Base-by-base conservation (phyloP, 2,888 invertebrate genomes). In the Erebia epiphron region DNA sequence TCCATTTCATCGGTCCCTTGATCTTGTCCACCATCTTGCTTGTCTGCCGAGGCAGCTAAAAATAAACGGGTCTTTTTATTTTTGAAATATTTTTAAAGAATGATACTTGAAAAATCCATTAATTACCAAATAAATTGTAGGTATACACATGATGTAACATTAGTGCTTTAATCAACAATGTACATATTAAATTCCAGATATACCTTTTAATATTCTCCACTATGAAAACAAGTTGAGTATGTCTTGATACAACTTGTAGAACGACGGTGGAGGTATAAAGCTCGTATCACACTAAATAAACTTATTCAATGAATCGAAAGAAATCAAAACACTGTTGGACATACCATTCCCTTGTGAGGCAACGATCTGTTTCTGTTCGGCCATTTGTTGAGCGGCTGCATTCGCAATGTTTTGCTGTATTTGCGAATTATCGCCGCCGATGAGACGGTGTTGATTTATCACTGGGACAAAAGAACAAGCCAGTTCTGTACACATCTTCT, bases 1-100 rank as follows among this genome's bases (percentile, higher is more conserved):
- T 94, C 94, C 91, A 93, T 92, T 72, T 93, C 92, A 73, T 93
- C 92, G 0, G 83, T 81, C 0, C 91, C 90, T 18, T 89, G 90
- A 2, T 92, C 92, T 46, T 85, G 84, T 14, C 79, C 78, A 0
- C 83, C 75, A 41, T 91, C 91, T 72, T 86, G 86, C 68, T 91
- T 91, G 57, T 91, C 90, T 66, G 78, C 80, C 26, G 68, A 75
- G 8, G 75, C 46, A 50, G 73, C 76, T 75, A 57, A 11, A 16
- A 74, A 64, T 8, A 56, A 66, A 68, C 41, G 26, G 9, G 21
- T 52, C 21, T 41, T 49, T 16, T 52, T 41, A 14, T 10, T 54
- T 14, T 18, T 18, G 2, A 18, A 5, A 7, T 18, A 7, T 54
- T 10, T 54, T 54, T 0, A 54, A 9, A 2, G 5, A 35, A 35